Evolutionary conservation across 2,797 vertebrate species (phyloP), one percentile per base, ranked within the genome.

Genomic region (Catamblyrhynchus diadema): DNA sequence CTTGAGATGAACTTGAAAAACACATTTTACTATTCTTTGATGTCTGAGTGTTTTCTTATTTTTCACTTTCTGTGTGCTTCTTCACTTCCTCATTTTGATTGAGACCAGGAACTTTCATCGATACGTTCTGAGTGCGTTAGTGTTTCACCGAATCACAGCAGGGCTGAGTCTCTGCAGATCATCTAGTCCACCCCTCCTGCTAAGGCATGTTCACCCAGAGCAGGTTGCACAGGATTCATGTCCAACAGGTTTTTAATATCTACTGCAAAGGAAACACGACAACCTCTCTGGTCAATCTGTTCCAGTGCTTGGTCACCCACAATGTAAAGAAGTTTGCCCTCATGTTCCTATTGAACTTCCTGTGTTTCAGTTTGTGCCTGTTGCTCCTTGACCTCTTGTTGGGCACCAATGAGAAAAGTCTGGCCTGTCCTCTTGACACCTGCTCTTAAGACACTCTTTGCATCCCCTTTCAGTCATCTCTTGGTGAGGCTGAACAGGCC

Each of bases 51-150:
- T 14, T 59, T 53, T 73, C 66, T 33, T 37, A 47, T 56, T 91
- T 72, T 92, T 86, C 32, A 45, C 8, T 85, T 84, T 74, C 62
- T 53, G 3, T 44, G 33, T 47, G 7, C 48, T 83, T 25, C 50
- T 78, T 83, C 42, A 53, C 18, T 83, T 89, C 54, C 12, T 82
- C 32, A 42, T 81, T 94, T 54, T 78, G n/a, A 83, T 32, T 87
- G 37, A 75, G 69, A 66, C 11, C 27, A 66, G 66, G 56, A 83
- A 15, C 16, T 16, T 71, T 57, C 17, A 20, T 37, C 0, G 2
- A 62, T n/a, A 9, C 1, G 0, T 10, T 75, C n/a, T 24, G n/a
- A 8, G 20, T 22, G 8, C 1, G 0, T 30, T 25, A 28, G 27
- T 45, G 24, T 28, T 83, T 78, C 23, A 53, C 7, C 20, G 51